Conservation (phyloP, 2,113 vertebrate species). For the Paradisaea rubra region DNA sequence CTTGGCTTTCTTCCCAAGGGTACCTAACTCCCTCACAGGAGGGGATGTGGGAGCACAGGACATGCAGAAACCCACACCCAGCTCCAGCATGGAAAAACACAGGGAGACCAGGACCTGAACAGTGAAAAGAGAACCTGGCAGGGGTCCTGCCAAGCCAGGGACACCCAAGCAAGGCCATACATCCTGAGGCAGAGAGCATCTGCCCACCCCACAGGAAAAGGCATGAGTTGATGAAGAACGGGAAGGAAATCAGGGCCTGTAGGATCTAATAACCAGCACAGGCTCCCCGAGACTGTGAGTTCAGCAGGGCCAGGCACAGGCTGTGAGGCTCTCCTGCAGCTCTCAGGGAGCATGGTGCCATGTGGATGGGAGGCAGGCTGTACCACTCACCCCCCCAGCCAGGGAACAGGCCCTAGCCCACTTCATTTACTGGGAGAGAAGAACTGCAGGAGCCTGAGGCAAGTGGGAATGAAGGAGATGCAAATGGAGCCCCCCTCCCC, state of each 20-base stretch:
- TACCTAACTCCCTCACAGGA: background rate
- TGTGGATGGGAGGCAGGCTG: background rate
- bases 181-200: rapidly evolving
- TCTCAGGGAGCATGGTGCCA: rapidly evolving
- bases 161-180: rapidly evolving
- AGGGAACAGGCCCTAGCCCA: background rate
- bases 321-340: rapidly evolving
- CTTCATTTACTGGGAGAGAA: background rate
- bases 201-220: background rate
- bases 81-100: background rate
- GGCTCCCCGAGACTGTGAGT: rapidly evolving
- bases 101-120: background rate
- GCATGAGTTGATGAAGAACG: rapidly evolving
- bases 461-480: background rate
- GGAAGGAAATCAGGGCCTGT: background rate
- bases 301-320: background rate
- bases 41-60: background rate
- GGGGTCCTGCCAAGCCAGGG: background rate
- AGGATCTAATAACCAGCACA: background rate
- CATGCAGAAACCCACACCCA: rapidly evolving
- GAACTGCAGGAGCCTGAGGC: background rate
- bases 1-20: background rate
- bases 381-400: rapidly evolving
- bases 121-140: rapidly evolving
- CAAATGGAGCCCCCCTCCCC: background rate